These are phyloP conservation scores for Eilema griseolum DNA, from an alignment of 2,888 invertebrate species.

Conservation along the genomic window DNA sequence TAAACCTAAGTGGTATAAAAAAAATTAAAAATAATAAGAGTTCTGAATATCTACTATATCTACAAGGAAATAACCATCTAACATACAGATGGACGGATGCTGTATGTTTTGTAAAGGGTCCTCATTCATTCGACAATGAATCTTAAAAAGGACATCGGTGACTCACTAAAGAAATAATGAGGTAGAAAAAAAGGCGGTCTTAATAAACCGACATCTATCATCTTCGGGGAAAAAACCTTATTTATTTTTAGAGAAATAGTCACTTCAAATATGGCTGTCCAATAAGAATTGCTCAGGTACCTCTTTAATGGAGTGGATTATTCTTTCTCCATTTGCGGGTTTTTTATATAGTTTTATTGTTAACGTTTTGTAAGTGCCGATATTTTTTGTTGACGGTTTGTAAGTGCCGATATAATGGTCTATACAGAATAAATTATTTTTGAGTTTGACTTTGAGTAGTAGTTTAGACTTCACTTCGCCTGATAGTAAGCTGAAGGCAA, in stretches of 20 bases:
- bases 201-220: constrained; percentile 4
- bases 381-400: too few relatives aligned
- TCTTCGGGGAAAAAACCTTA: constrained; percentile 1
- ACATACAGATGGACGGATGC: background rate
- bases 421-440: too few relatives aligned
- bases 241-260: background rate
- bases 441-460: too few relatives aligned
- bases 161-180: background rate
- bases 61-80: background rate
- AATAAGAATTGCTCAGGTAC: background rate
- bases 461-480: too few relatives aligned
- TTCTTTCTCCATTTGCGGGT: background rate
- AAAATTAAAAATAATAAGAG: too few relatives aligned
- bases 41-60: too few relatives aligned
- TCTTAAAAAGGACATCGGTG: background rate
- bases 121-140: background rate
- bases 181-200: background rate
- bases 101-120: background rate
- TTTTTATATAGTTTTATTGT: too few relatives aligned
- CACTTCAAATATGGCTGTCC: background rate
- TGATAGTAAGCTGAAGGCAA: too few relatives aligned
- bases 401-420: too few relatives aligned
- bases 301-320: background rate
- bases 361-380: too few relatives aligned
- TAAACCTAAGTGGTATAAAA: too few relatives aligned